Percentiles rank a stretch among this genome's conserved stretches.
phyloP scores from a whole-genome alignment of 2,888 invertebrate genomes.

The Andrena bucephala region DNA sequence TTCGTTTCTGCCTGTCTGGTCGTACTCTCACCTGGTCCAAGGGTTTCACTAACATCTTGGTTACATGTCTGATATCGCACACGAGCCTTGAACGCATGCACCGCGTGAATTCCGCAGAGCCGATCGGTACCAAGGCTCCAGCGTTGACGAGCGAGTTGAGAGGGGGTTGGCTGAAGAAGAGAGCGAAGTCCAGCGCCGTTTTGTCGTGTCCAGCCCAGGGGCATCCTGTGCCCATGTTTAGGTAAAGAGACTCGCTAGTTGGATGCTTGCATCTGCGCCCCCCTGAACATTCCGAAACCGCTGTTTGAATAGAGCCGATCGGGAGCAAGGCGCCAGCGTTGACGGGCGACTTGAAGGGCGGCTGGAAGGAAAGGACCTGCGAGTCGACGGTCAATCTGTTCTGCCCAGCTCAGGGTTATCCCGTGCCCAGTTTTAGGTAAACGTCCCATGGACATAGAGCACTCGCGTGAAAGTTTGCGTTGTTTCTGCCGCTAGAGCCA shows the following conservation, averaged over 20 bases:
- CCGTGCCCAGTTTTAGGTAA: conserved; percentile 91
- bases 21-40: conserved; percentile 9
- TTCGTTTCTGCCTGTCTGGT: neutral
- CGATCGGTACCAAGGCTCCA: conserved; percentile 87
- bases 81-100: conserved; percentile 38
- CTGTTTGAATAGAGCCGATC: conserved; percentile 85
- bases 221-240: conserved; percentile 86
- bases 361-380: conserved; percentile 69
- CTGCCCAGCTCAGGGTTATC: conserved; percentile 91
- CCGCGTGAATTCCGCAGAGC: conserved; percentile 83
- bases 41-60: conserved; percentile 33
- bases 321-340: conserved; percentile 87
- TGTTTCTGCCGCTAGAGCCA: conserved; percentile 84
- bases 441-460: conserved; percentile 3
- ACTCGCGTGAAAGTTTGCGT: neutral
- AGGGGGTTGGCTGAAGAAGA: conserved; percentile 77
- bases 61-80: conserved; percentile 1
- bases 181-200: conserved; percentile 83
- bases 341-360: conserved; percentile 86
- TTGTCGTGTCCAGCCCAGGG: conserved; percentile 91
- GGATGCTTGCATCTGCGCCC: neutral
- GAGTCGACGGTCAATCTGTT: conserved; percentile 86
- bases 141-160: conserved; percentile 87
- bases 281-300: conserved; percentile 1
- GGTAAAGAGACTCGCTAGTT: conserved; percentile 82